A percentile compares a stretch with the other conserved stretches of the same genome.
Conservation (phyloP, 2,113 vertebrate genomes). For the Corythaeola cristata region DNA sequence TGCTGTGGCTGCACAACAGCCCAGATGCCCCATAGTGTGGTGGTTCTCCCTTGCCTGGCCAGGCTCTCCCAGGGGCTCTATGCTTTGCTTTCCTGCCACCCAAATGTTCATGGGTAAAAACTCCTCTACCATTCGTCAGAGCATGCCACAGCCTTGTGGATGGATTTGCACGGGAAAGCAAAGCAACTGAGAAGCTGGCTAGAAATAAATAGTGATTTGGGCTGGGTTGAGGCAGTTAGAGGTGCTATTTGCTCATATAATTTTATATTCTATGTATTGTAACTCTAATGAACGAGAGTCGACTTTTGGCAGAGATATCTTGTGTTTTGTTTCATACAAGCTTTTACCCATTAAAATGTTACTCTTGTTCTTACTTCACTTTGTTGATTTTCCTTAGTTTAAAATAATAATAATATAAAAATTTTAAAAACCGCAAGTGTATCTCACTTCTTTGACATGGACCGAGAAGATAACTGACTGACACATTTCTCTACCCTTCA, state of each 20-base stretch:
- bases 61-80: neutral
- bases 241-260: neutral
- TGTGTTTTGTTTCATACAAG: neutral
- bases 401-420: neutral
- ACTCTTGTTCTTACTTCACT: neutral
- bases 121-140: neutral
- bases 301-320: neutral
- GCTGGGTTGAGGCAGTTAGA: neutral
- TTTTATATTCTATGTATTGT: neutral
- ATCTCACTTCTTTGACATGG: neutral
- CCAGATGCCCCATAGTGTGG: neutral
- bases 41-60: neutral
- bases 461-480: neutral
- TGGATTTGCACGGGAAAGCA: neutral
- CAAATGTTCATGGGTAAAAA: rapidly evolving
- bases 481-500: conserved; percentile 6
- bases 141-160: neutral
- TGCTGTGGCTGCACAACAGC: neutral
- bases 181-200: neutral
- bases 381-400: neutral
- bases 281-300: neutral
- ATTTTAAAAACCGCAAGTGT: neutral
- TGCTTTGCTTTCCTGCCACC: neutral
- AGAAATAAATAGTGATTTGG: neutral
- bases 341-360: neutral